Evolutionary conservation across 1,140 invertebrate genomes (phyloP).

Genomic region (Zaprionus davidi): DNA sequence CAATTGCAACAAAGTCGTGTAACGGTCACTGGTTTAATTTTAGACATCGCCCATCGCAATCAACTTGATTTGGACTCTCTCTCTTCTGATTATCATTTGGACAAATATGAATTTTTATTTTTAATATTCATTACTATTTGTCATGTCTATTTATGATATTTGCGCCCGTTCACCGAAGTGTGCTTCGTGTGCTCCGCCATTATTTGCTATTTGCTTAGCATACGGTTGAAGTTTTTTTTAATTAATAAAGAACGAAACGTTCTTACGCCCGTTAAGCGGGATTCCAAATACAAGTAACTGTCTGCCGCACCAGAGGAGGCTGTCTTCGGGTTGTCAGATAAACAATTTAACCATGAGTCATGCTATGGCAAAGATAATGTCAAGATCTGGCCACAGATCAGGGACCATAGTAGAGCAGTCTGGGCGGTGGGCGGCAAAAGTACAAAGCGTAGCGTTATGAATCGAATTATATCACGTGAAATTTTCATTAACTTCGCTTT

Average conservation of each 20-base stretch:
- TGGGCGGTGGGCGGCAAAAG: slow-evolving; percentile 30
- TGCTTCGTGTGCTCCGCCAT: slow-evolving; percentile 25
- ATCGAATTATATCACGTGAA: slow-evolving; percentile 53
- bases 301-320: slow-evolving; percentile 25
- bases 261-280: slow-evolving; percentile 26
- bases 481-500: slow-evolving; percentile 42
- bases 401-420: not conserved
- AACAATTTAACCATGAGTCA: slow-evolving; percentile 58
- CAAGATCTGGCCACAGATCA: slow-evolving; percentile 37
- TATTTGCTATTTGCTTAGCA: slow-evolving; percentile 73
- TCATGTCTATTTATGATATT: slow-evolving; percentile 59
- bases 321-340: slow-evolving; percentile 60
- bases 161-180: slow-evolving; percentile 15
- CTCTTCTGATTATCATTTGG: slow-evolving; percentile 53
- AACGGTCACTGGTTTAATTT: slow-evolving; percentile 63
- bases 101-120: slow-evolving; percentile 40
- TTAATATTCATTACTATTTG: slow-evolving; percentile 57
- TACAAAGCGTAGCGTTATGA: slow-evolving; percentile 10
- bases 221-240: slow-evolving; percentile 21
- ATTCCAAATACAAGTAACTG: slow-evolving; percentile 74
- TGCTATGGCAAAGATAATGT: slow-evolving; percentile 56
- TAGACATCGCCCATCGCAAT: slow-evolving; percentile 39
- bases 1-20: slow-evolving; percentile 35
- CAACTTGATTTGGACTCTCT: slow-evolving; percentile 24
- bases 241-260: slow-evolving; percentile 35